These are phyloP conservation scores for Eilema griseolum DNA, from an alignment of 2,888 invertebrate species.

Conservation along the genomic window DNA sequence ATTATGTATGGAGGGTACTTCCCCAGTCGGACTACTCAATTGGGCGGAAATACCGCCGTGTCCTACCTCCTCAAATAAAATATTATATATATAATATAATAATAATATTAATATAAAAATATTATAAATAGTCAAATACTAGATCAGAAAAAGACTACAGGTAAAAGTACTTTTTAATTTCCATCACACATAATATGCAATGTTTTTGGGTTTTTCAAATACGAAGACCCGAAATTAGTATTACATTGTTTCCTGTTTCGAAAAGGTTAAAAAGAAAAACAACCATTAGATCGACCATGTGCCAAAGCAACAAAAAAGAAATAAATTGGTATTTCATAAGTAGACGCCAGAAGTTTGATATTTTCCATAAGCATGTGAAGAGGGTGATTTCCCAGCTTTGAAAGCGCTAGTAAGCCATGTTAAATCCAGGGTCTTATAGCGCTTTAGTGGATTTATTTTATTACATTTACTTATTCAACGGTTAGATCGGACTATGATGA, in stretches of 20 bases:
- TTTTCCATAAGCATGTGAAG: conserved; percentile 57
- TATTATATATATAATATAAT: no score
- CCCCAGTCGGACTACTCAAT: no score
- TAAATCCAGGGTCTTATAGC: conserved; percentile 70
- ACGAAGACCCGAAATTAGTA: not conserved
- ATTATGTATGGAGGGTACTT: no score
- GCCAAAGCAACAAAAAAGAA: conserved; percentile 41
- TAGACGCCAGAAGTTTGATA: conserved; percentile 43
- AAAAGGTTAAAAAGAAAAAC: conserved; percentile 15
- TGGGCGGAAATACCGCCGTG: no score
- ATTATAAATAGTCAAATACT: no score
- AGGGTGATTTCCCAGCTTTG: conserved; percentile 66
- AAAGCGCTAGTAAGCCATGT: conserved; percentile 73
- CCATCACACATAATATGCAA: not conserved
- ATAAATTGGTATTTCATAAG: conserved; percentile 40
- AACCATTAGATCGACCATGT: conserved; percentile 11
- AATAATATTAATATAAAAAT: no score
- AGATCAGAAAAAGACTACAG: no score
- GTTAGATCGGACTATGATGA: conserved; percentile 67
- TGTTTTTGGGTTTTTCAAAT: not conserved
- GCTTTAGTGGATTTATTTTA: conserved; percentile 80
- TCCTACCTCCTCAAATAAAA: no score
- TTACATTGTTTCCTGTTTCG: not conserved
- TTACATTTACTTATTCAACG: conserved; percentile 78
- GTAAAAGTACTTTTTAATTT: no score